These are phyloP conservation scores for Toxotes chatareus DNA, from an alignment of 2,113 vertebrate species.

Conservation along the genomic window DNA sequence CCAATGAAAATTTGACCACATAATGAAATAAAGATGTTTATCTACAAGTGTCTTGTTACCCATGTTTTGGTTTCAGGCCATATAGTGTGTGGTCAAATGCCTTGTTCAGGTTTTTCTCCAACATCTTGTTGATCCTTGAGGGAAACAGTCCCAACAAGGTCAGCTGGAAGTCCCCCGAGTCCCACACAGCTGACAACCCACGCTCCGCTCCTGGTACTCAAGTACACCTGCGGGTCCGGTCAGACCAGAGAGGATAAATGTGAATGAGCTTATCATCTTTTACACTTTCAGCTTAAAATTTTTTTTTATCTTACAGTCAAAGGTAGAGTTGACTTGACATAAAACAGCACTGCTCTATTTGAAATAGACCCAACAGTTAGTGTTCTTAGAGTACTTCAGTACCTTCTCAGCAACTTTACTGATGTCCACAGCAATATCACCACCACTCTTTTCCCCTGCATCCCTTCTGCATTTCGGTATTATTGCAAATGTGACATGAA, in stretches of 20 bases:
- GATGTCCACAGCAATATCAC: conserved; percentile 91
- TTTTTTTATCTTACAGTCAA: background rate
- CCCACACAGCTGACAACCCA: conserved; percentile 88
- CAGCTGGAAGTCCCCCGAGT: conserved; percentile 80
- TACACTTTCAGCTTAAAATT: background rate
- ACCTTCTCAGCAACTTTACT: conserved; percentile 90
- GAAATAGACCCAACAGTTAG: background rate
- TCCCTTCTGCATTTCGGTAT: conserved; percentile 83
- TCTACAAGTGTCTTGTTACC: conserved; percentile 70
- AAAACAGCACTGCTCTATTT: background rate
- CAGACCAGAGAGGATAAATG: background rate
- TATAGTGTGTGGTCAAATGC: conserved; percentile 87
- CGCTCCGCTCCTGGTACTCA: conserved; percentile 89
- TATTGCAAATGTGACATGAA: conserved; percentile 48
- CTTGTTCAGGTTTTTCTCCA: conserved; percentile 77
- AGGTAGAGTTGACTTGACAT: background rate
- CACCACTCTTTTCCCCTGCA: conserved; percentile 88
- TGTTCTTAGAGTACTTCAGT: background rate
- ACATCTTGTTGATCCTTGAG: conserved; percentile 65
- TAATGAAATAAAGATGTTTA: background rate
- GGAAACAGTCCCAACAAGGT: conserved; percentile 54
- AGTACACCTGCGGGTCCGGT: conserved; percentile 85
- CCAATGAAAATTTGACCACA: background rate
- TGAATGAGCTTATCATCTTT: background rate
- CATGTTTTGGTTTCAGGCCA: conserved; percentile 83